phyloP scores from a whole-genome alignment of 2,797 vertebrate genomes.

The Arrhamphus sclerolepis region DNA sequence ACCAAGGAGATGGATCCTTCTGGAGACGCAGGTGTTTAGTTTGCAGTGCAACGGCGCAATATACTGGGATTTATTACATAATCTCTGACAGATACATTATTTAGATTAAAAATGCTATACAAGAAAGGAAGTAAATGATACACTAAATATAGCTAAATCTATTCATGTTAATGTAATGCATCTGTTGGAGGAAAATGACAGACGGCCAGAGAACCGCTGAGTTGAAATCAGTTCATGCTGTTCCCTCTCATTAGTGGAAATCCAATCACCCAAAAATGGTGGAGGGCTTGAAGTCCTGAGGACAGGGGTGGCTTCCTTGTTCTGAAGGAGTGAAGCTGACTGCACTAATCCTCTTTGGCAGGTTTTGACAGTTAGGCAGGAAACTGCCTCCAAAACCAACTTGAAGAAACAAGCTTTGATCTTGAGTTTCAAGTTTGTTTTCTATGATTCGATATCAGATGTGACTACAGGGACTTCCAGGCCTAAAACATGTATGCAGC shows the following conservation, averaged over 20 bases:
- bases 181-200: background rate
- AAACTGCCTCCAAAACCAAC: slow-evolving; percentile 34
- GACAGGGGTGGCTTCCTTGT: slow-evolving; percentile 11
- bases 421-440: slow-evolving; percentile 16
- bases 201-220: slow-evolving; percentile 16
- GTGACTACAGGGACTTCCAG: slow-evolving; percentile 18
- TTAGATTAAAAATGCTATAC: background rate
- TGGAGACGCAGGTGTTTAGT: too few relatives aligned
- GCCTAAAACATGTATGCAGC: slow-evolving; percentile 9
- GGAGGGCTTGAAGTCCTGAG: slow-evolving; percentile 21
- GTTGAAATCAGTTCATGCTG: slow-evolving; percentile 18
- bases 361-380: slow-evolving; percentile 31
- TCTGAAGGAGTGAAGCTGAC: slow-evolving; percentile 16
- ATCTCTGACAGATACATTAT: too few relatives aligned
- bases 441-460: slow-evolving; percentile 24
- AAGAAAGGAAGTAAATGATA: background rate
- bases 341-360: slow-evolving; percentile 36
- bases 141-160: too few relatives aligned
- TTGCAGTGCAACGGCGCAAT: too few relatives aligned
- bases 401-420: slow-evolving; percentile 29
- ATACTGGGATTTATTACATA: too few relatives aligned
- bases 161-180: too few relatives aligned
- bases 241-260: slow-evolving; percentile 11
- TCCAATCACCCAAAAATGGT: slow-evolving; percentile 23
- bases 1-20: too few relatives aligned